phyloP scores from a whole-genome alignment of 2,888 invertebrate genomes.

The Chirona hameri region DNA sequence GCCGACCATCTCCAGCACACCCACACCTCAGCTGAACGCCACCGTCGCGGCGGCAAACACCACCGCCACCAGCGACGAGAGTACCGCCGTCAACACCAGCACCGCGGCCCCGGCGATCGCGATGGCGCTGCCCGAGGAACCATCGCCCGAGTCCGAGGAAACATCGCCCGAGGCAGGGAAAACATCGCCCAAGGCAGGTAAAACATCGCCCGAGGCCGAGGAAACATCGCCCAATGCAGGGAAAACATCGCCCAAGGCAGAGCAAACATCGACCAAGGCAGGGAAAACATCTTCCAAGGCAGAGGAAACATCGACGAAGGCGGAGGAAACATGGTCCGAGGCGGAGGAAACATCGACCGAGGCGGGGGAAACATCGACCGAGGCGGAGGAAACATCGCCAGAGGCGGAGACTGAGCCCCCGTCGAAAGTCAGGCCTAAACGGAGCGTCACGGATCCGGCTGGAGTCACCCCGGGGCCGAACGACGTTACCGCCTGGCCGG shows the following conservation, averaged over 20 bases:
- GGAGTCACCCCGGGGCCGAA: not conserved
- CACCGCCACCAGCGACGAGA: not conserved
- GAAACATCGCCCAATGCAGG: not conserved
- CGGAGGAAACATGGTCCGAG: no score
- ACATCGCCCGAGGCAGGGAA: not conserved
- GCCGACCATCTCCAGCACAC: not conserved
- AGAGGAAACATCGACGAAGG: no score
- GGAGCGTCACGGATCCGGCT: no score
- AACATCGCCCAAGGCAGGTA: no score
- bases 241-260: not conserved
- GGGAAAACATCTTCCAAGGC: no score
- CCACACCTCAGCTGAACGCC: not conserved
- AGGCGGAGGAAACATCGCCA: no score
- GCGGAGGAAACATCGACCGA: no score
- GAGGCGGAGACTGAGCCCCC: no score
- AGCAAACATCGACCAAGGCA: no score
- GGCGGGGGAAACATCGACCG: no score
- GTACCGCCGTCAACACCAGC: not conserved
- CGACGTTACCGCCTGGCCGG: no score
- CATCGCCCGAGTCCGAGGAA: not conserved
- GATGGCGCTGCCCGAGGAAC: not conserved
- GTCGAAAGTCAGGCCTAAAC: no score
- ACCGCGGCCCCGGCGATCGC: not conserved
- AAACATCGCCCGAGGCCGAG: not conserved
- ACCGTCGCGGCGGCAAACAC: not conserved